A percentile compares a stretch with the other conserved stretches of the same genome.
Evolutionary conservation across 2,888 invertebrate species (phyloP).

Genomic region (Danaus chrysippus): DNA sequence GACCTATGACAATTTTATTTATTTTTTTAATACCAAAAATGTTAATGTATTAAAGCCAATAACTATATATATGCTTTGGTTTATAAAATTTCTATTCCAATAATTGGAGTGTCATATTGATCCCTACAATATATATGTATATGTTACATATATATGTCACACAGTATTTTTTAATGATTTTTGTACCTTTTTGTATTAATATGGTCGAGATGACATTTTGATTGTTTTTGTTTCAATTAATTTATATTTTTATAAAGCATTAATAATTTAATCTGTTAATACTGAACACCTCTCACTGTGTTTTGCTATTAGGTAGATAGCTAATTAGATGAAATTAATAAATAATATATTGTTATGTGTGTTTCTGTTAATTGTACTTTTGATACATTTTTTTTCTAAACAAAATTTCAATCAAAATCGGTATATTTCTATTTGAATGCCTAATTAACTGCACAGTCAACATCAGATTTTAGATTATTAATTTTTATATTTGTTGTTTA

Average conservation of each 20-base stretch:
- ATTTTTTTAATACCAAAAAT: no score
- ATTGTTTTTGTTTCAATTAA: slow-evolving; percentile 1
- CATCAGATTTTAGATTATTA: no score
- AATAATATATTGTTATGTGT: slow-evolving; percentile 37
- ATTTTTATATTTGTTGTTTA: no score
- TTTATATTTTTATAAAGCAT: background rate
- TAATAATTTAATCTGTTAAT: background rate
- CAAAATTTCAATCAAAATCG: no score
- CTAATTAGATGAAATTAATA: slow-evolving; percentile 28
- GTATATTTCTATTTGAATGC: background rate
- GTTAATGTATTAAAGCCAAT: no score
- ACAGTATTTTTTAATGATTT: background rate
- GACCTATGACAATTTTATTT: no score
- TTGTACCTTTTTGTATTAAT: background rate
- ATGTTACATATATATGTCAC: background rate
- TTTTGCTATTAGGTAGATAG: slow-evolving; percentile 8
- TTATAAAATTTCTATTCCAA: no score
- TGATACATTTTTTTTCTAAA: background rate
- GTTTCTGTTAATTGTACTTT: slow-evolving; percentile 41
- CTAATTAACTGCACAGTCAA: background rate
- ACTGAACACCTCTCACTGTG: background rate
- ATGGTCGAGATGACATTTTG: slow-evolving; percentile 2
- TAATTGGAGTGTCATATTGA: background rate
- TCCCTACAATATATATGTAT: background rate
- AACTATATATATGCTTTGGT: no score